phyloP scores from a whole-genome alignment of 2,797 vertebrate species.

The Tapera naevia region DNA sequence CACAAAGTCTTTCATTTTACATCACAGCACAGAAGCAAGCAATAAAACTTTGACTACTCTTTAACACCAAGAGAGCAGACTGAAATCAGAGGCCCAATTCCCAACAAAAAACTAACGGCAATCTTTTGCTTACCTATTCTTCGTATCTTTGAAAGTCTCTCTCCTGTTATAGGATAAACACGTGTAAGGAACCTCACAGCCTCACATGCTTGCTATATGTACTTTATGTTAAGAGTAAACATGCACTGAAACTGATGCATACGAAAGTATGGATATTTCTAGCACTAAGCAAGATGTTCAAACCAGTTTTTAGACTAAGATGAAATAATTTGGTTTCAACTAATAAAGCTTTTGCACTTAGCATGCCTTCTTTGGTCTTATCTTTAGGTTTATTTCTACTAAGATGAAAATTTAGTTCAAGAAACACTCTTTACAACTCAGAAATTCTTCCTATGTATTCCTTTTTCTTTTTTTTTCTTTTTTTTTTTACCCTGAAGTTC shows the following conservation, averaged over 20 bases:
- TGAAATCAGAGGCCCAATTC: conserved; percentile 8
- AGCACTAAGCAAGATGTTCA: not conserved
- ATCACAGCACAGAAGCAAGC: conserved; percentile 31
- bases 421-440: not conserved
- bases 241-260: not conserved
- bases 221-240: not conserved
- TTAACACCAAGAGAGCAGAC: conserved; percentile 3
- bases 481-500: not conserved
- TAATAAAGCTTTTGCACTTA: not conserved
- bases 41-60: not conserved
- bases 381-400: not conserved
- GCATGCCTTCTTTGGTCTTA: not conserved
- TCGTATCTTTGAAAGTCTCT: conserved; percentile 63
- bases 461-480: no score
- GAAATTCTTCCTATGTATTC: not conserved
- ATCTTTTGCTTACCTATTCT: conserved; percentile 65
- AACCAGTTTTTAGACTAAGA: not conserved
- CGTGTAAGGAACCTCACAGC: conserved; percentile 54
- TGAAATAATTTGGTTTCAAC: not conserved
- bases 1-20: not conserved
- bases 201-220: conserved; percentile 4
- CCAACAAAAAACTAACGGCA: conserved; percentile 38
- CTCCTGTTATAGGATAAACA: conserved; percentile 66
- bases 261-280: not conserved
- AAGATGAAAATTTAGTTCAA: not conserved